phyloP scores from a whole-genome alignment of 2,113 vertebrate species.

The Tetraodon nigroviridis region DNA sequence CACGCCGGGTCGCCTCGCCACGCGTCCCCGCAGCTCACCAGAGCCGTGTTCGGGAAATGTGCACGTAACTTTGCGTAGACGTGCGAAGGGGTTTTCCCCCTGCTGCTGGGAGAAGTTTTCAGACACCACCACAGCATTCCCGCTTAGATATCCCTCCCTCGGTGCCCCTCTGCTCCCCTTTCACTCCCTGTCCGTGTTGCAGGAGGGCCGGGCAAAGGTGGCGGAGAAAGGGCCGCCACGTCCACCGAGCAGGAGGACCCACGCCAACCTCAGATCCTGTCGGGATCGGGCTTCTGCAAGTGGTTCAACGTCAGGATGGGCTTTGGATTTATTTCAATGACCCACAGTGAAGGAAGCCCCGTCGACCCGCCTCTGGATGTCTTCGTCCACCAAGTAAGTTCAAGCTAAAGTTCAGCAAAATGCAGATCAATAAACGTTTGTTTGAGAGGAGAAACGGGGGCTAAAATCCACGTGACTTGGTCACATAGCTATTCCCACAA shows the following conservation, averaged over 20 bases:
- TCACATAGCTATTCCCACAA: too few species aligned
- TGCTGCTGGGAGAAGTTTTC: slow-evolving; percentile 5
- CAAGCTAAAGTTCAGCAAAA: slow-evolving; percentile 5
- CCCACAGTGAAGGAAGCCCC: slow-evolving; percentile 87
- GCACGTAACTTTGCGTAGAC: slow-evolving; percentile 51
- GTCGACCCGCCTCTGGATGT: slow-evolving; percentile 94
- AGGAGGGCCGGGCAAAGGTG: slow-evolving; percentile 95
- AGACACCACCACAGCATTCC: slow-evolving; percentile 11
- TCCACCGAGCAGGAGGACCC: slow-evolving; percentile 81
- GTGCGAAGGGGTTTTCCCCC: slow-evolving; percentile 46
- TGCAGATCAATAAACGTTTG: background rate
- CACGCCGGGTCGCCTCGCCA: slow-evolving; percentile 29
- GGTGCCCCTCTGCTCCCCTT: background rate
- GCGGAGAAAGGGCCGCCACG: slow-evolving; percentile 85
- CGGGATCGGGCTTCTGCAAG: slow-evolving; percentile 94
- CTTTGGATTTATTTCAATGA: slow-evolving; percentile 99
- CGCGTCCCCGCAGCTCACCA: slow-evolving; percentile 6
- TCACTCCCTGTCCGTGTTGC: slow-evolving; percentile 21
- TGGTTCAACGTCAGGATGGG: slow-evolving; percentile 99
- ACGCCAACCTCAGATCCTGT: slow-evolving; percentile 83
- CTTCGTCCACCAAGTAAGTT: slow-evolving; percentile 99
- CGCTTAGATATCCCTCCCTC: background rate
- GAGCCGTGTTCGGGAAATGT: slow-evolving; percentile 30
- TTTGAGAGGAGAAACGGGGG: too few species aligned
- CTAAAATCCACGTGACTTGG: too few species aligned